Conservation (phyloP, 1,140 invertebrate genomes). For the Piezodorus guildinii region DNA sequence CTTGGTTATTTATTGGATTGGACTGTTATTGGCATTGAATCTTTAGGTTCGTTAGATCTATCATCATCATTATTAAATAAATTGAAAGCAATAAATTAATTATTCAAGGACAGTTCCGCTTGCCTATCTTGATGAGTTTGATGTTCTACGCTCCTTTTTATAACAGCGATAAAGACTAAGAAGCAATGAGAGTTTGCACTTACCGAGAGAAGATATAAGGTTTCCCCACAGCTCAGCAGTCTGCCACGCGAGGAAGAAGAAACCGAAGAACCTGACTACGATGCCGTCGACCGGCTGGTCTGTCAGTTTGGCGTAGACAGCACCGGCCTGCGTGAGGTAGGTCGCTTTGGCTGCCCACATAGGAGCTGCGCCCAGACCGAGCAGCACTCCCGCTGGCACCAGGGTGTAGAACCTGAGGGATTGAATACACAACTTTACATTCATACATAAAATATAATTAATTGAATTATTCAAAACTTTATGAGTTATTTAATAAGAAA, state of each 20-base stretch:
- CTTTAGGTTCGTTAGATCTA: too few relatives aligned
- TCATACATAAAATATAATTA: too few relatives aligned
- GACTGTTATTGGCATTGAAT: too few relatives aligned
- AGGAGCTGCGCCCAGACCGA: conserved; percentile 86
- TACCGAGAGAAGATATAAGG: conserved; percentile 85
- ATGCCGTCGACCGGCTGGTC: conserved; percentile 79
- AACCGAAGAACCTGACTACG: conserved; percentile 90
- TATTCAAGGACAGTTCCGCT: too few relatives aligned
- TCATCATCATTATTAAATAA: too few relatives aligned
- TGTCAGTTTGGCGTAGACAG: conserved; percentile 75
- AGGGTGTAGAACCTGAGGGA: conserved; percentile 65
- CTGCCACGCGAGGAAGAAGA: conserved; percentile 96
- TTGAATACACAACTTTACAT: not conserved
- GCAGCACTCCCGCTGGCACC: conserved; percentile 76
- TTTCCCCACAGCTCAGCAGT: conserved; percentile 92
- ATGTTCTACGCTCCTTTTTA: too few relatives aligned
- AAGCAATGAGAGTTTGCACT: conserved; percentile 31
- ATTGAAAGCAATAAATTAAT: too few relatives aligned
- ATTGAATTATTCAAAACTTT: too few relatives aligned
- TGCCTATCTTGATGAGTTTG: too few relatives aligned
- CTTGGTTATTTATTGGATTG: too few relatives aligned
- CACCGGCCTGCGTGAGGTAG: conserved; percentile 84
- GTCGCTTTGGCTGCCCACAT: conserved; percentile 95
- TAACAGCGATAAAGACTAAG: too few relatives aligned
- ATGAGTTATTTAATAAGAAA: too few relatives aligned